These are phyloP conservation scores for Spatula versicolor DNA, from an alignment of 2,797 vertebrate species.

Conservation along the genomic window DNA sequence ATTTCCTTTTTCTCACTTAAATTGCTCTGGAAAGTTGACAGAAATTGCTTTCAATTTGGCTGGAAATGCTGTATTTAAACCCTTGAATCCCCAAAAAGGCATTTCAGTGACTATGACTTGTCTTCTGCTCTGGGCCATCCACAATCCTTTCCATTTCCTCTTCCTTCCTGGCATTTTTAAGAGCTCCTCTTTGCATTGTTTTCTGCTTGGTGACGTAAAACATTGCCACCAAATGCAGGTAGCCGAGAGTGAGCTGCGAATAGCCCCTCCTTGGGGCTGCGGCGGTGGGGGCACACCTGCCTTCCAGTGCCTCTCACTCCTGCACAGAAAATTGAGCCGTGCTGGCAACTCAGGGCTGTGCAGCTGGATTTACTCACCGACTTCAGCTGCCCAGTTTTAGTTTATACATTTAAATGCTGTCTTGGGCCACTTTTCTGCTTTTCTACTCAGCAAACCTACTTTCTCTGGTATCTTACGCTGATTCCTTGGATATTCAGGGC, in stretches of 20 bases:
- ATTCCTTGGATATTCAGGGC: not conserved
- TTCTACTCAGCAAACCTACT: not conserved
- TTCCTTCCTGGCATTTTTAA: not conserved
- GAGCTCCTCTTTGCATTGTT: not conserved
- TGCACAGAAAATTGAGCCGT: not conserved
- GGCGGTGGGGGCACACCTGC: not conserved
- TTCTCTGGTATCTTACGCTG: not conserved
- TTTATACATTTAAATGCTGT: not conserved
- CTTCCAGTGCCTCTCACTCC: not conserved
- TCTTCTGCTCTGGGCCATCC: not conserved
- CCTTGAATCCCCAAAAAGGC: not conserved
- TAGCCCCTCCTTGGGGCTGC: not conserved
- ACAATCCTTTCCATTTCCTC: not conserved
- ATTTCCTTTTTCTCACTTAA: not conserved
- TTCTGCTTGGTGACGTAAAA: not conserved
- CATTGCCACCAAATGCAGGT: not conserved
- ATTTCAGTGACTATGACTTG: not conserved
- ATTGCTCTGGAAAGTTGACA: slow-evolving; percentile 37
- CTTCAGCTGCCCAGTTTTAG: not conserved
- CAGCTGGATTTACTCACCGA: not conserved
- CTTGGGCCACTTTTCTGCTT: not conserved
- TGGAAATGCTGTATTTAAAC: slow-evolving; percentile 22
- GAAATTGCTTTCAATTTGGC: slow-evolving; percentile 5
- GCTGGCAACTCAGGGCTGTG: not conserved
- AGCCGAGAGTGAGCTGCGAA: not conserved